Evolutionary conservation across 1,140 invertebrate species (phyloP).

Genomic region (Zaprionus taronus): DNA sequence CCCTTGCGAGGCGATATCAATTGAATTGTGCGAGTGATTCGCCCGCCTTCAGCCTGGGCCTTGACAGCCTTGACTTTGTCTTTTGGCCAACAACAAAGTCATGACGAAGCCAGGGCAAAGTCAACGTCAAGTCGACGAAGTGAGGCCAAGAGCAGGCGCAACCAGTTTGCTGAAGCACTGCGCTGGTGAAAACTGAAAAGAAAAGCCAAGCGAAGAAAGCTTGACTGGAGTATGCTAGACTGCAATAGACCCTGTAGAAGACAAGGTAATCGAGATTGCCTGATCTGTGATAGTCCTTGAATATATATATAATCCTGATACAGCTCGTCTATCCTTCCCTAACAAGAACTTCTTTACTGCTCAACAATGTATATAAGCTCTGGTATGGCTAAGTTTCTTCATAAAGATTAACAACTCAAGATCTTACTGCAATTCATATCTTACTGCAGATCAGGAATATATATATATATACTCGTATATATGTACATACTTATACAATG

Average conservation of each 20-base stretch:
- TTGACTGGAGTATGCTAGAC: neutral
- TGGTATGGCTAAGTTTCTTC: no score
- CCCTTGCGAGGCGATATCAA: conserved; percentile 58
- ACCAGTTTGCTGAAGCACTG: conserved; percentile 44
- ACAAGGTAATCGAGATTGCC: no score
- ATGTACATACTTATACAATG: no score
- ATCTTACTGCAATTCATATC: no score
- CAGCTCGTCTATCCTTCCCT: no score
- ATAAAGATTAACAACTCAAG: no score
- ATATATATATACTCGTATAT: no score
- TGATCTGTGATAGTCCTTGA: no score
- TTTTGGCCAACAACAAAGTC: conserved; percentile 16
- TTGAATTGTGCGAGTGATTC: conserved; percentile 36
- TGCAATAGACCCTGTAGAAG: neutral
- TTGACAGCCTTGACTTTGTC: conserved; percentile 43
- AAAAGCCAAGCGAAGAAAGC: neutral
- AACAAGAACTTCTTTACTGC: no score
- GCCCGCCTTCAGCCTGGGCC: conserved; percentile 1
- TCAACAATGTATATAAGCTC: no score
- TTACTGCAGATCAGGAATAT: no score
- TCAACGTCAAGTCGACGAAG: neutral
- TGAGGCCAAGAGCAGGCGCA: conserved; percentile 52
- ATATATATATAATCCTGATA: no score
- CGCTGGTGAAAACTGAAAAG: neutral
- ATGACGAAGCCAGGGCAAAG: conserved; percentile 65